Conservation (phyloP, 2,113 vertebrate genomes). For the Dromaius novaehollandiae region DNA sequence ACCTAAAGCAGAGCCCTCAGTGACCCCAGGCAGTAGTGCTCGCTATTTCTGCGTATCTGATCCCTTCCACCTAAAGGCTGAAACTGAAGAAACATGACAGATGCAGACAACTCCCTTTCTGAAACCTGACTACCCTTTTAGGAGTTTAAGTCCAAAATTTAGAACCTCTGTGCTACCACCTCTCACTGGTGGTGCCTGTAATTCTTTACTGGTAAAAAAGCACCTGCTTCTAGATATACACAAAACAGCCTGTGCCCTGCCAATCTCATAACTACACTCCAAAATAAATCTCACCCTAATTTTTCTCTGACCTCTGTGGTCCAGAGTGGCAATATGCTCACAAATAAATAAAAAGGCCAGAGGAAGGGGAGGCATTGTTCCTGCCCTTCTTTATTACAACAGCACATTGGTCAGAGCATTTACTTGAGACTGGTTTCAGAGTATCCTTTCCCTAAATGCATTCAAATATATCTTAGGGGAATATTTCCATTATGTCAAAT, state of each 20-base stretch:
- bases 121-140: neutral
- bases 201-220: neutral
- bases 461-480: neutral
- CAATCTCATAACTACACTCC: neutral
- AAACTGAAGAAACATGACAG: neutral
- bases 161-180: neutral
- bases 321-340: neutral
- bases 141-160: neutral
- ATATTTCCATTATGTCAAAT: neutral
- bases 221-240: neutral
- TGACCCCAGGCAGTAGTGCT: neutral
- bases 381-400: neutral
- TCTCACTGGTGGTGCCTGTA: neutral
- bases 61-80: neutral
- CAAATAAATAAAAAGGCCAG: neutral
- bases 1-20: fast-evolving
- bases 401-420: neutral
- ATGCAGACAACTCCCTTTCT: neutral
- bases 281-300: neutral
- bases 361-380: neutral
- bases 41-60: neutral
- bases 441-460: neutral
- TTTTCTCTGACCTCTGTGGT: neutral
- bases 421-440: neutral
- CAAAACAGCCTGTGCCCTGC: neutral